These are phyloP conservation scores for Malurus elegans DNA, from an alignment of 2,113 vertebrate genomes.

Conservation along the genomic window DNA sequence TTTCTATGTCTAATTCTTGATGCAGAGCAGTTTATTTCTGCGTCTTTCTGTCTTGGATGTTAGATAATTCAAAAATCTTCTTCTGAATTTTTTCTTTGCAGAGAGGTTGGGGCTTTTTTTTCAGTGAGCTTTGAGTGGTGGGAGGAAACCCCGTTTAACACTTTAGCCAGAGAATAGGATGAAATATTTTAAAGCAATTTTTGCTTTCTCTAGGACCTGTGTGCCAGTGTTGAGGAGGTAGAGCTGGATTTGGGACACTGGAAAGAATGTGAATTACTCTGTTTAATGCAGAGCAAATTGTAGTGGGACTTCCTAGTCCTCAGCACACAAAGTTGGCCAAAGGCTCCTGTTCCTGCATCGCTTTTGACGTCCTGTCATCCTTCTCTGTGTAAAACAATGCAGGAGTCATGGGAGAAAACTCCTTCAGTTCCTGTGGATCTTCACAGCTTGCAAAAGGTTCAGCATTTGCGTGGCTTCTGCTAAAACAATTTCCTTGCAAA, in stretches of 20 bases:
- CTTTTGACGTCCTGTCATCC: slow-evolving; percentile 26
- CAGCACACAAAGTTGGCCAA: not conserved
- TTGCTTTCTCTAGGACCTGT: not conserved
- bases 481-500: slow-evolving; percentile 36
- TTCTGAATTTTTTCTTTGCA: not conserved
- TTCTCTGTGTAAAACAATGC: slow-evolving; percentile 22
- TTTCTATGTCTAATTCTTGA: not conserved
- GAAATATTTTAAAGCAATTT: not conserved
- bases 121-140: not conserved
- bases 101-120: not conserved
- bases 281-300: not conserved
- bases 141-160: slow-evolving; percentile 16
- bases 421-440: slow-evolving; percentile 39
- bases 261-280: not conserved
- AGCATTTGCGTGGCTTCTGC: not conserved
- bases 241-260: not conserved
- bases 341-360: not conserved
- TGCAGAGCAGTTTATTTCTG: not conserved
- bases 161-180: not conserved
- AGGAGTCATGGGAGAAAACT: not conserved
- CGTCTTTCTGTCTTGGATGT: not conserved
- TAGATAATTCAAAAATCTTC: not conserved
- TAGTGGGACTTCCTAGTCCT: not conserved
- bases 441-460: slow-evolving; percentile 10
- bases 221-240: not conserved